phyloP scores from a whole-genome alignment of 2,113 vertebrate species.

The Silurus glanis region DNA sequence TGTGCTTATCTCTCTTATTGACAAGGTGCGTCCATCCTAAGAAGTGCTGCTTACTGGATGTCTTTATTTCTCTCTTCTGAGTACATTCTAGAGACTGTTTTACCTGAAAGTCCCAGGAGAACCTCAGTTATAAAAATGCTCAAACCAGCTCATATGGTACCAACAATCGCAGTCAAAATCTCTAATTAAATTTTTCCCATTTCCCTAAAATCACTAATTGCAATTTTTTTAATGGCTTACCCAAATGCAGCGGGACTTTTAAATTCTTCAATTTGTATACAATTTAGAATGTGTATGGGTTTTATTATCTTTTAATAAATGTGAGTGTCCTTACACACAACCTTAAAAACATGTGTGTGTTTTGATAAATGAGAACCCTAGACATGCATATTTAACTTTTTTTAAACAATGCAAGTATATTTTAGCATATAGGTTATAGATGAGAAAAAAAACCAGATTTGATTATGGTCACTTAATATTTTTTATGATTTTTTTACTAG shows the following conservation, averaged over 20 bases:
- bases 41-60: no score
- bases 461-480: not conserved
- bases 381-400: not conserved
- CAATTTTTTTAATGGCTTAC: no score
- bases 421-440: not conserved
- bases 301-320: not conserved
- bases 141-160: no score
- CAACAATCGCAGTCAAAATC: no score
- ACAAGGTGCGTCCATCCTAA: no score
- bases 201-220: no score
- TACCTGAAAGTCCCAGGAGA: no score
- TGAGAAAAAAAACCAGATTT: not conserved
- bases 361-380: not conserved
- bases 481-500: slow-evolving; percentile 59
- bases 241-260: not conserved
- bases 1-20: no score
- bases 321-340: not conserved
- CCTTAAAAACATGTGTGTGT: not conserved
- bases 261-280: not conserved
- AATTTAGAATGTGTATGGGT: not conserved
- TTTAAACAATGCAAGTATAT: not conserved
- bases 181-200: no score
- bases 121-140: no score
- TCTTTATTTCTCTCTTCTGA: no score
- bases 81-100: no score